Evolutionary conservation across 2,797 vertebrate species (phyloP).

Genomic region (Anguilla anguilla): DNA sequence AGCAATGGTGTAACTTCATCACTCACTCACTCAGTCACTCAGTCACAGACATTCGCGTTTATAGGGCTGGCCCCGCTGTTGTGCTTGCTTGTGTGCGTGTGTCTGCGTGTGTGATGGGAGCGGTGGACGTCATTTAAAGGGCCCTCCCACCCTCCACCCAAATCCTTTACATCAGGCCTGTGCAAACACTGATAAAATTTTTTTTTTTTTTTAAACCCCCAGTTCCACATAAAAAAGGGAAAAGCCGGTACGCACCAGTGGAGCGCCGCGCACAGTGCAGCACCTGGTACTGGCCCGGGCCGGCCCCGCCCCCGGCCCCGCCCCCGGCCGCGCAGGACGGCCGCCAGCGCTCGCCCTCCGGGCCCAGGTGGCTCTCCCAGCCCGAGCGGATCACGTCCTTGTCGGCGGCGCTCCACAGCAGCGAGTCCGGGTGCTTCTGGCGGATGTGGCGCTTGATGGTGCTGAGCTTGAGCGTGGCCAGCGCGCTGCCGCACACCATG

Average conservation of each 20-base stretch:
- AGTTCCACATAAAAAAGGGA: background rate
- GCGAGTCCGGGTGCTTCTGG: constrained; percentile 89
- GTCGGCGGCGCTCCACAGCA: constrained; percentile 84
- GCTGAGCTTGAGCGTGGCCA: constrained; percentile 90
- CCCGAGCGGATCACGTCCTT: constrained; percentile 89
- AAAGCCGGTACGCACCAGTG: constrained; percentile 53
- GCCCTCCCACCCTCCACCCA: background rate
- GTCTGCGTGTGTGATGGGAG: background rate
- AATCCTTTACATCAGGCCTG: background rate
- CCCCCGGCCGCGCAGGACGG: constrained; percentile 47
- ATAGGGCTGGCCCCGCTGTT: too few relatives aligned
- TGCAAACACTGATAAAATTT: background rate
- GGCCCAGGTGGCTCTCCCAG: constrained; percentile 86
- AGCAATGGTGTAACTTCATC: too few relatives aligned
- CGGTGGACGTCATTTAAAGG: background rate
- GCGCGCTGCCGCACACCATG: constrained; percentile 91
- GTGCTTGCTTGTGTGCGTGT: background rate
- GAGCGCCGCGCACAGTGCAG: constrained; percentile 57
- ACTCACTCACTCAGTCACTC: too few relatives aligned
- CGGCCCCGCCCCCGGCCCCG: constrained; percentile 42
- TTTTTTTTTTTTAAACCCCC: background rate
- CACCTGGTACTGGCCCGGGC: constrained; percentile 54
- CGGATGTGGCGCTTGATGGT: constrained; percentile 93
- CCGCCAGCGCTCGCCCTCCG: constrained; percentile 64
- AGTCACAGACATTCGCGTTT: too few relatives aligned